Evolutionary conservation across 2,888 invertebrate genomes (phyloP).

Genomic region (Pachliopta kotzebuea): DNA sequence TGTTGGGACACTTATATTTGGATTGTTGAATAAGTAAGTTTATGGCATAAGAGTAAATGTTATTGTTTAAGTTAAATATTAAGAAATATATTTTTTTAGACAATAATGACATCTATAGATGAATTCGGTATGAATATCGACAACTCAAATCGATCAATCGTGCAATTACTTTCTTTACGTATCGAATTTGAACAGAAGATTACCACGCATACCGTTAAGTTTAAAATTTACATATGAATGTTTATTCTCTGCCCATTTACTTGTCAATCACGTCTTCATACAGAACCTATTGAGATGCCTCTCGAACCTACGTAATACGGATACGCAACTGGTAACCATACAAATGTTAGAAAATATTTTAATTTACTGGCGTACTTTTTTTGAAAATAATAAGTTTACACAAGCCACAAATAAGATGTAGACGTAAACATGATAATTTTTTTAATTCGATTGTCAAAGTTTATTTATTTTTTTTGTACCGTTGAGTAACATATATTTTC

Average conservation of each 20-base stretch:
- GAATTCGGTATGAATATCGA: constrained; percentile 8
- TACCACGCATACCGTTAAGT: constrained; percentile 18
- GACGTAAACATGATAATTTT: constrained; percentile 8
- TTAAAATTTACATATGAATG: constrained; percentile 24
- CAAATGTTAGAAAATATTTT: constrained; percentile 2
- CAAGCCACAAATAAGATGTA: constrained; percentile 1
- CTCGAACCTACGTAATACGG: constrained; percentile 6
- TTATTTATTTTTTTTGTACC: constrained; percentile 24
- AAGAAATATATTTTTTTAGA: background rate
- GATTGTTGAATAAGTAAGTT: constrained; percentile 72
- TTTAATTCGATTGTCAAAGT: constrained; percentile 7
- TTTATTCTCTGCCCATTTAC: constrained; percentile 1
- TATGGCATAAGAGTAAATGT: background rate
- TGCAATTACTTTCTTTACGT: background rate
- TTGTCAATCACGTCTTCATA: constrained; percentile 12
- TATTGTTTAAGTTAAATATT: background rate
- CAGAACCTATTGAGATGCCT: constrained; percentile 3
- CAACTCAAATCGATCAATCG: background rate
- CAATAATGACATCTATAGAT: background rate
- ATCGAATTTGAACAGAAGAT: constrained; percentile 13
- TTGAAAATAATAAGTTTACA: constrained; percentile 3
- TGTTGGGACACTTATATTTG: constrained; percentile 41
- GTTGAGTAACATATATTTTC: constrained; percentile 41
- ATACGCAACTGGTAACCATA: background rate
- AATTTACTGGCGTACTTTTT: background rate